Evolutionary conservation across 1,140 invertebrate species (phyloP), one percentile per base, ranked within the genome.

Genomic region (Drosophila lacertosa): DNA sequence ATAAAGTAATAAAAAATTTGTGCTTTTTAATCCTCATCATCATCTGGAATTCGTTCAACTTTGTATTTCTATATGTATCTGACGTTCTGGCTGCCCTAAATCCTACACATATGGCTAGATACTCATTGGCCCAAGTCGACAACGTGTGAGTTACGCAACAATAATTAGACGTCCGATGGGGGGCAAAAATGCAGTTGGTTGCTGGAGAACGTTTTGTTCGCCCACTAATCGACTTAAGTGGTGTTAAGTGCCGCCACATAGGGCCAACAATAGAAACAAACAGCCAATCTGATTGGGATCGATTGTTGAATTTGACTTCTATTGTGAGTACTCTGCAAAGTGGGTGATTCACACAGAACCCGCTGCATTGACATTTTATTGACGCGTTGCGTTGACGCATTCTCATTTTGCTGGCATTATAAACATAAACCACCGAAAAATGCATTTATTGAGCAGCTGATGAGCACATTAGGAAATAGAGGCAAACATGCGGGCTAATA

Each of bases 321-420:
- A 22, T 16, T 16, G 74, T 64, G 37, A 15, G 33, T 37, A 58
- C 42, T 55, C 55, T 67, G 45, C 66, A 15, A 26, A 63, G 47
- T 35, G n/a, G 50, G 37, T 55, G 58, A 58, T 74, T 55, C 33
- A 68, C 40, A 68, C 20, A 35, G 60, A n/a, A 37, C 48, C 59
- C 40, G 60, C 50, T 64, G 50, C 40, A 45, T 45, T 53, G 67
- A 57, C 29, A 57, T 51, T 35, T 45, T 54, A 42, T 50, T 53
- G 45, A 50, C 35, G 48, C 24, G 15, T 10, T 15, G 6, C 16
- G 16, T 26, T 13, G 11, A 26, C 13, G 13, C 33, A 37, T 45
- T 69, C 55, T 18, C 53, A 45, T 63, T 74, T 62, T 71, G 78
- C 78, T 82, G 78, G 78, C 69, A 77, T 74, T 22, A 77, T 82